phyloP scores from a whole-genome alignment of 2,888 invertebrate genomes.

The Tryphoninae sp. region DNA sequence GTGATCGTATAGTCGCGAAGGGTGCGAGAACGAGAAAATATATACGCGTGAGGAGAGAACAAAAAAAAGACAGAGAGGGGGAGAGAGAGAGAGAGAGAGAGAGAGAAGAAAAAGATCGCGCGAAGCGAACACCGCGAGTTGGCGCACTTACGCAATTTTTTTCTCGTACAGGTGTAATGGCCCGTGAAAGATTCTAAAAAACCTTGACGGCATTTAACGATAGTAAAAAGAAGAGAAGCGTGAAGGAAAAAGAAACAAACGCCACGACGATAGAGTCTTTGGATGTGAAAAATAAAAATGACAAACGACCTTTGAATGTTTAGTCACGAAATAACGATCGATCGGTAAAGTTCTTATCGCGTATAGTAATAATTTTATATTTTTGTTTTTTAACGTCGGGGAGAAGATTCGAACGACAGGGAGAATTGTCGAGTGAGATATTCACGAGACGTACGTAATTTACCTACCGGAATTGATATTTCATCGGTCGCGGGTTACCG shows the following conservation, averaged over 20 bases:
- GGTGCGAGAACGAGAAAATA: constrained; percentile 41
- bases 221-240: constrained; percentile 57
- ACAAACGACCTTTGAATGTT: no score
- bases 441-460: neutral
- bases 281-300: neutral
- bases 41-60: constrained; percentile 33
- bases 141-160: constrained; percentile 21
- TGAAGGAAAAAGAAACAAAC: neutral
- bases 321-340: neutral
- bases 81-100: constrained; percentile 10
- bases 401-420: constrained; percentile 12
- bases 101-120: constrained; percentile 14
- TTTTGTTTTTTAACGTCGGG: neutral
- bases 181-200: constrained; percentile 33
- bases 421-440: constrained; percentile 15
- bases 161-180: constrained; percentile 29
- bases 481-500: constrained; percentile 26
- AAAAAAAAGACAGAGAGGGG: neutral
- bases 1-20: constrained; percentile 40
- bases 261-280: neutral
- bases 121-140: constrained; percentile 24
- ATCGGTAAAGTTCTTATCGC: neutral
- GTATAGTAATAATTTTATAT: neutral
- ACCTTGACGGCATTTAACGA: constrained; percentile 59
- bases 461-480: constrained; percentile 12